These are phyloP conservation scores for Carassius gibelio DNA, from an alignment of 2,113 vertebrate species.

Conservation along the genomic window DNA sequence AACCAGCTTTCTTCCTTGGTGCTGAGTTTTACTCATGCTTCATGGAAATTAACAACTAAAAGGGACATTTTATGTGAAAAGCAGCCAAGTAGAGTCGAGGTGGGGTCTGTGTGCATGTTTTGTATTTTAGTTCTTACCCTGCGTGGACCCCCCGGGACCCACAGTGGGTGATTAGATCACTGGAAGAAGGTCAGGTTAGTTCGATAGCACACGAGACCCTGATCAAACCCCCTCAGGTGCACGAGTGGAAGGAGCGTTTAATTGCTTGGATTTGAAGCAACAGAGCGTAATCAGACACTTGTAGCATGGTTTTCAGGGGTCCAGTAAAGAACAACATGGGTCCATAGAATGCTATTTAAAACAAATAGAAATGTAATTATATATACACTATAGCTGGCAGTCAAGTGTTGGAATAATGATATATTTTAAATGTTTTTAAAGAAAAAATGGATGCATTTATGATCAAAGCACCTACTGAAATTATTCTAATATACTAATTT, in stretches of 20 bases:
- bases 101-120: not conserved
- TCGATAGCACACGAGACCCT: slow-evolving; percentile 64
- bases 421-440: not conserved
- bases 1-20: slow-evolving; percentile 58
- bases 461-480: not conserved
- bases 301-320: not conserved
- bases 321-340: not conserved
- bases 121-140: slow-evolving; percentile 7
- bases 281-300: slow-evolving; percentile 41
- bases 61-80: slow-evolving; percentile 74
- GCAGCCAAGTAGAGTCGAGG: slow-evolving; percentile 58
- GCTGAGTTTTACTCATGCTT: slow-evolving; percentile 67
- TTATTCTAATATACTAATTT: no score
- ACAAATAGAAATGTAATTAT: not conserved
- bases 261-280: slow-evolving; percentile 33
- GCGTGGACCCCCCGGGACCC: slow-evolving; percentile 45
- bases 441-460: not conserved
- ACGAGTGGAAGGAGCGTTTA: slow-evolving; percentile 4
- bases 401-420: not conserved
- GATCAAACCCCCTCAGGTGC: slow-evolving; percentile 58
- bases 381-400: not conserved
- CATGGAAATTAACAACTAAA: slow-evolving; percentile 71
- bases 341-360: not conserved
- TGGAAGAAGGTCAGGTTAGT: slow-evolving; percentile 70
- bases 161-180: slow-evolving; percentile 71